A percentile compares a stretch with the other conserved stretches of the same genome.
phyloP scores from a whole-genome alignment of 2,113 vertebrate genomes.

The Heterochromis multidens region DNA sequence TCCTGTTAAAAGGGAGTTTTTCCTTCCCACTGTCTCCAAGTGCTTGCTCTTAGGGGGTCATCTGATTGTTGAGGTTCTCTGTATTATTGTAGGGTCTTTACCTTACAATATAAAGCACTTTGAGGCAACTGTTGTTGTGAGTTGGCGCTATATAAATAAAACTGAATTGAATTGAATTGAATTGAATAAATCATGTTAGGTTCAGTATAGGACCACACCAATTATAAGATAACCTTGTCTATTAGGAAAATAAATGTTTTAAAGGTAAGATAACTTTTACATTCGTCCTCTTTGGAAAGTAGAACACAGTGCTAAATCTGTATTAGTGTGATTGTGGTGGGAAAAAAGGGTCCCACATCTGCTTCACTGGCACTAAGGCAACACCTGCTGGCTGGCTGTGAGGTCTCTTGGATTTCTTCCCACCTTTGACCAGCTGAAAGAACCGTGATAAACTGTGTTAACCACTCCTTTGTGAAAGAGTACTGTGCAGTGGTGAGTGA shows the following conservation, averaged over 20 bases:
- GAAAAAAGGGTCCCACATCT: constrained; percentile 40
- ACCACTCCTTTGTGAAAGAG: constrained; percentile 34
- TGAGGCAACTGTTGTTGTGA: not conserved
- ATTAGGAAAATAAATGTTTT: not conserved
- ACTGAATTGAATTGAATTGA: not conserved
- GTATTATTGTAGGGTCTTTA: not conserved
- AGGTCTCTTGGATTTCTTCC: constrained; percentile 22
- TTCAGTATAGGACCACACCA: not conserved
- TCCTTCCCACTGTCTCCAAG: not conserved
- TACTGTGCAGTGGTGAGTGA: constrained; percentile 18
- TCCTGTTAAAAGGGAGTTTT: not conserved
- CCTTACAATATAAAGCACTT: not conserved
- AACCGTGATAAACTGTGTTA: constrained; percentile 34
- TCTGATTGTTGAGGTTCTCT: not conserved
- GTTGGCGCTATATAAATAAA: too few relatives aligned
- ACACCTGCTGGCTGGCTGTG: constrained; percentile 53
- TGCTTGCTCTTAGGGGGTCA: too few relatives aligned
- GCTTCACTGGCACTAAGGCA: constrained; percentile 38
- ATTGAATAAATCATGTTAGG: not conserved
- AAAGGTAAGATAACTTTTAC: not conserved
- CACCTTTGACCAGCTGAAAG: constrained; percentile 47
- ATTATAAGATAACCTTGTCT: not conserved
- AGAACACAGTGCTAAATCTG: not conserved
- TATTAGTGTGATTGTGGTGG: not conserved
- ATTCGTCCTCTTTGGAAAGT: not conserved